Percentiles rank a stretch among this genome's conserved stretches.
These are phyloP conservation scores for Platycheirus albimanus DNA, from an alignment of 2,888 invertebrate genomes.

Conservation along the genomic window DNA sequence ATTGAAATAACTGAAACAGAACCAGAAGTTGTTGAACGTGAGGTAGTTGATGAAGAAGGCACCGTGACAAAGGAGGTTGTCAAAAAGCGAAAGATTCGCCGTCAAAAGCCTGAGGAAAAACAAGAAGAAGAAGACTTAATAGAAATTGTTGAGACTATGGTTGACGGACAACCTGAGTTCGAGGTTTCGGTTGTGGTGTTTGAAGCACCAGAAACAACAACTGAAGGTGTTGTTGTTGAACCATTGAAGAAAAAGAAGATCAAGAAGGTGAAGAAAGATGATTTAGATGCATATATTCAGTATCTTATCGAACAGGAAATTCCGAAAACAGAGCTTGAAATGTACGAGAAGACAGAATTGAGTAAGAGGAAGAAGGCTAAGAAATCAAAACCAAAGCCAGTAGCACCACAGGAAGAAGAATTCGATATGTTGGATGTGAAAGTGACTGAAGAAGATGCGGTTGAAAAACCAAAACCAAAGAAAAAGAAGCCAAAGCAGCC, in stretches of 20 bases:
- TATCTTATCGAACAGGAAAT: slow-evolving; percentile 81
- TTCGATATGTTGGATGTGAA: slow-evolving; percentile 77
- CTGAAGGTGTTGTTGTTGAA: slow-evolving; percentile 52
- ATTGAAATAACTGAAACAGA: slow-evolving; percentile 78
- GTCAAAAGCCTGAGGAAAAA: slow-evolving; percentile 81
- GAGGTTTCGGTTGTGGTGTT: slow-evolving; percentile 82
- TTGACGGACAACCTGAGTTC: slow-evolving; percentile 82
- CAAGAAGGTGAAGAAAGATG: slow-evolving; percentile 79
- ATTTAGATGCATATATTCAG: slow-evolving; percentile 81
- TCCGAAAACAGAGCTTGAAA: slow-evolving; percentile 82
- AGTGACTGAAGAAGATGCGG: slow-evolving; percentile 77
- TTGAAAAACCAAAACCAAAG: slow-evolving; percentile 73
- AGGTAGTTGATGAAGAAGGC: slow-evolving; percentile 76
- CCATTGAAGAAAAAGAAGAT: slow-evolving; percentile 77
- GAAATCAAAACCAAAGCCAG: slow-evolving; percentile 75
- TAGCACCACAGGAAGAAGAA: slow-evolving; percentile 71
- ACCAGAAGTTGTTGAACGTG: slow-evolving; percentile 75
- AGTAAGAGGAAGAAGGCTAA: slow-evolving; percentile 80
- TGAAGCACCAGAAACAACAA: slow-evolving; percentile 76
- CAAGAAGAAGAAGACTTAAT: slow-evolving; percentile 82
- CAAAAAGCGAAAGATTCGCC: slow-evolving; percentile 80
- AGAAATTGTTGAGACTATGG: slow-evolving; percentile 81
- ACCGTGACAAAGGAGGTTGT: slow-evolving; percentile 78
- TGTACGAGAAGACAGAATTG: slow-evolving; percentile 82
- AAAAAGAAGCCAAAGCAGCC: slow-evolving; percentile 69